phyloP scores from a whole-genome alignment of 2,888 invertebrate species.

The Sympetrum striolatum region DNA sequence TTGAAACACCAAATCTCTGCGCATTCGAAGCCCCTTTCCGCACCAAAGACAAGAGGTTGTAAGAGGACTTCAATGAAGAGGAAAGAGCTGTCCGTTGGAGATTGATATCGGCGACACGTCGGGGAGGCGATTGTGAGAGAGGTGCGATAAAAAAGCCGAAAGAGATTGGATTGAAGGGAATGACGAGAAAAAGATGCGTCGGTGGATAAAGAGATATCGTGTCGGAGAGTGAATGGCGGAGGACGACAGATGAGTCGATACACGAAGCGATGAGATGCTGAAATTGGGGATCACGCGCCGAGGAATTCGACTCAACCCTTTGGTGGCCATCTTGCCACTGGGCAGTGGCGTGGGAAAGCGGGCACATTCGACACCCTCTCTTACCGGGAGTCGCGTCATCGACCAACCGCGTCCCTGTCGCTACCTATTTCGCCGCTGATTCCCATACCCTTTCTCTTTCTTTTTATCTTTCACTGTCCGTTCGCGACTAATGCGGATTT shows the following conservation, averaged over 20 bases:
- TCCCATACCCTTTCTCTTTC: neutral
- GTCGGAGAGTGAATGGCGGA: neutral
- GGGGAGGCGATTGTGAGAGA: neutral
- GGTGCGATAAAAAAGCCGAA: neutral
- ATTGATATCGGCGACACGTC: too few species aligned
- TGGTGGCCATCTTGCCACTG: too few species aligned
- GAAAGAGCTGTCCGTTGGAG: too few species aligned
- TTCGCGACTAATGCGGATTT: neutral
- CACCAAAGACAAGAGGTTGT: too few species aligned
- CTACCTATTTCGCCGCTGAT: neutral
- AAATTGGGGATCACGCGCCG: neutral
- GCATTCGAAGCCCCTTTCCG: too few species aligned
- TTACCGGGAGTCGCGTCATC: neutral
- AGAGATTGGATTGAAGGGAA: neutral
- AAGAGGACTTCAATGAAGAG: too few species aligned
- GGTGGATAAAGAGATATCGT: too few species aligned
- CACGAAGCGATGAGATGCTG: too few species aligned
- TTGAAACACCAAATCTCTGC: too few species aligned
- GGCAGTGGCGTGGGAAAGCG: neutral
- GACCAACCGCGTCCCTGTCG: neutral
- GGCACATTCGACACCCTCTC: conserved; percentile 26
- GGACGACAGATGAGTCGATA: too few species aligned
- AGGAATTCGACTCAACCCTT: neutral
- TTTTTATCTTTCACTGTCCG: neutral
- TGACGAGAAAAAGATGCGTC: neutral